Evolutionary conservation across 1,140 invertebrate species (phyloP), one percentile per base, ranked within the genome.

Genomic region (Leucophenga varia): DNA sequence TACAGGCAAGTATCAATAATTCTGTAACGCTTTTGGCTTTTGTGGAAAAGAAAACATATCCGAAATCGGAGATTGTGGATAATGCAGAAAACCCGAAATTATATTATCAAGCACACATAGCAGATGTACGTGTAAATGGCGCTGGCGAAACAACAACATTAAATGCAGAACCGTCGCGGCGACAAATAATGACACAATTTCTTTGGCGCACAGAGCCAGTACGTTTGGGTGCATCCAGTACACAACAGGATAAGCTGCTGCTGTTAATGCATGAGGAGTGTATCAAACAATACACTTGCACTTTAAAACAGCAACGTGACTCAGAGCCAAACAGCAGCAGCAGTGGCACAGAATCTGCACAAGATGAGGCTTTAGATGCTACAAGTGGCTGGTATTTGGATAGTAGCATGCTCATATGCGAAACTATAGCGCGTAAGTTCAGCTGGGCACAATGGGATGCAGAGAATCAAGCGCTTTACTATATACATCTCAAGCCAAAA

Each of bases 371-470:
- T 14, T 49, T 45, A 35, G 75, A 78, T 18, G 78, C 79, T 14
- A 49, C 45, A 35, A 68, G 50, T 42, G 59, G 57, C 13, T 81
- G 79, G 79, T 74, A 69, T 9, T 75, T 81, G 49, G 79, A 81
- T 58, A 76, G 75, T 1, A 77, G 76, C 14, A 74, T 80, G 17
- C 64, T 85, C 2, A 79, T 78, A 34, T 78, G 80, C 8, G 86
- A 88, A 69, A 79, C 76, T 1, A 77, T 90, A 43, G 85, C 88
- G 1, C 82, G 83, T 61, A 81, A 80, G 22, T 91, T 90, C 57
- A 84, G 84, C 39, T 91, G 88, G 89, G 87, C 88, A 1, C 88
- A 91, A 55, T 91, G 88, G 88, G 87, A 90, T 71, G 79, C 85
- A 48, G 79, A 81, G 14, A 83, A 58, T 2, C 65, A 83, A 79